Conservation (phyloP, 2,888 invertebrate genomes). For the Apotomis betuletana region DNA sequence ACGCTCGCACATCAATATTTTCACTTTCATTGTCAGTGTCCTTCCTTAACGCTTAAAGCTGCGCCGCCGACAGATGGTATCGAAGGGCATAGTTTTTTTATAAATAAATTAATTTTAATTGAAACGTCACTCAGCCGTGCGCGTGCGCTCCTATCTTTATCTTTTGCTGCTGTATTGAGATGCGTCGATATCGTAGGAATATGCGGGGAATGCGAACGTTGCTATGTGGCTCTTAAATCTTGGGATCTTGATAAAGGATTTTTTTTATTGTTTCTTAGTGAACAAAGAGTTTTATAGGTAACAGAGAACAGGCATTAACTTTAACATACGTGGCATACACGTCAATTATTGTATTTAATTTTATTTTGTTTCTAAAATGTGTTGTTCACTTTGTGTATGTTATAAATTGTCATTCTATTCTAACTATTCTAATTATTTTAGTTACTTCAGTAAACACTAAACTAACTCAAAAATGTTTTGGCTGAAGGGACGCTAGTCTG, state of each 20-base stretch:
- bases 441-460: too few species aligned
- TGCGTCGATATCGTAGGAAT: conserved; percentile 16
- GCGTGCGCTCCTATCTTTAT: conserved; percentile 45
- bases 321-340: too few species aligned
- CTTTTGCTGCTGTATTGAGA: conserved; percentile 13
- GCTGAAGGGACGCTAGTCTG: too few species aligned
- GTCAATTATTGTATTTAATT: too few species aligned
- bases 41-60: conserved; percentile 54
- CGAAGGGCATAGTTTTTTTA: conserved; percentile 52
- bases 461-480: too few species aligned
- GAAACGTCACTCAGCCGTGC: conserved; percentile 63
- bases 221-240: conserved; percentile 26
- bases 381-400: too few species aligned
- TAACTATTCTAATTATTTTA: too few species aligned
- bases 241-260: conserved; percentile 14
- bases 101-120: conserved; percentile 69
- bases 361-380: too few species aligned
- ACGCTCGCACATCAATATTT: too few species aligned
- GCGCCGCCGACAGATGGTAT: conserved; percentile 57
- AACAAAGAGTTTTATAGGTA: not conserved
- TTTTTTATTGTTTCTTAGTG: conserved; percentile 1
- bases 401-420: too few species aligned
- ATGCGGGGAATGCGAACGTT: conserved; percentile 3
- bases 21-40: conserved; percentile 1
- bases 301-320: too few species aligned